These are phyloP conservation scores for Actinemys pallida DNA, from an alignment of 2,113 vertebrate genomes.

Conservation along the genomic window DNA sequence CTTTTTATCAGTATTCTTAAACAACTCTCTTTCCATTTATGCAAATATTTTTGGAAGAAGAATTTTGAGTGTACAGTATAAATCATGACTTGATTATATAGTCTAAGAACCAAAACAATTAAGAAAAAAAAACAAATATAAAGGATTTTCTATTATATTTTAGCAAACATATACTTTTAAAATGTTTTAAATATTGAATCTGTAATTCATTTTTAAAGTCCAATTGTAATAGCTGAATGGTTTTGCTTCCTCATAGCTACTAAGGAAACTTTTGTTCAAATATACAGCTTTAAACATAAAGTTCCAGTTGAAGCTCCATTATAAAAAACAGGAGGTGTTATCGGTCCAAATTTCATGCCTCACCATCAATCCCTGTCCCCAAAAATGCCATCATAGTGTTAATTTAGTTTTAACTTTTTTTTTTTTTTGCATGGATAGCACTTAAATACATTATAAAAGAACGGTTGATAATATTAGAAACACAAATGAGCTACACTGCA, in stretches of 20 bases:
- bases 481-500: constrained; percentile 64
- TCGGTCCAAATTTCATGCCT: constrained; percentile 45
- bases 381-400: constrained; percentile 54
- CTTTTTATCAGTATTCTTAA: constrained; percentile 72
- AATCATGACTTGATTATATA: constrained; percentile 73
- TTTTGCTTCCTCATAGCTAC: constrained; percentile 62
- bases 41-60: constrained; percentile 68
- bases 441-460: constrained; percentile 68
- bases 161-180: constrained; percentile 79
- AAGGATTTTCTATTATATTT: constrained; percentile 83
- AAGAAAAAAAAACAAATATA: constrained; percentile 69
- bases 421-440: constrained; percentile 68
- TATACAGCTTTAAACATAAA: constrained; percentile 48
- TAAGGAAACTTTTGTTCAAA: constrained; percentile 69
- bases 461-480: constrained; percentile 70
- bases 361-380: neutral
- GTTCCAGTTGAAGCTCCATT: constrained; percentile 61
- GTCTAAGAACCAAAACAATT: constrained; percentile 75
- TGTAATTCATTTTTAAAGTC: constrained; percentile 65
- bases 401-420: constrained; percentile 47
- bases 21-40: constrained; percentile 67
- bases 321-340: constrained; percentile 53
- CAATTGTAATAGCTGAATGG: constrained; percentile 58
- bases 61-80: constrained; percentile 73
- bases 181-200: constrained; percentile 78